Percentiles rank a stretch among this genome's conserved stretches.
Evolutionary conservation across 2,888 invertebrate species (phyloP).

Genomic region (Odontocolon sp.): DNA sequence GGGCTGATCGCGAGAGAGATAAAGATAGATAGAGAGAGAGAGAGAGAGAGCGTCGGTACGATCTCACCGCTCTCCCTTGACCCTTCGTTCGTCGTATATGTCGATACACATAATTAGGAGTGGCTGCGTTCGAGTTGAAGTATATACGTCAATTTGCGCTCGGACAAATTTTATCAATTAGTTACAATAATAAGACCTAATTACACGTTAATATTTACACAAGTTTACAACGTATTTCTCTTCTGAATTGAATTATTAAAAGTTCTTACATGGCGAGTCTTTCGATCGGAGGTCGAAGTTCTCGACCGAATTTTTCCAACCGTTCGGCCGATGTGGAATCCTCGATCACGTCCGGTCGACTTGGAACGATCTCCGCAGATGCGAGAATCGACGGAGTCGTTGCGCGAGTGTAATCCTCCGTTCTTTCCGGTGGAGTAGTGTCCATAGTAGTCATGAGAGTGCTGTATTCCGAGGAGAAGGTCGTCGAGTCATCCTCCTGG

Average conservation of each 20-base stretch:
- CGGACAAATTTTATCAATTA: background rate
- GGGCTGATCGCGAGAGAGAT: conserved; percentile 23
- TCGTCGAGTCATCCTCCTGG: conserved; percentile 77
- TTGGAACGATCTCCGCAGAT: conserved; percentile 66
- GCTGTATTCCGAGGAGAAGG: conserved; percentile 78
- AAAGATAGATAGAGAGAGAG: conserved; percentile 21
- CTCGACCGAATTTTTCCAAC: conserved; percentile 4
- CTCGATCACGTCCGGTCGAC: conserved; percentile 60
- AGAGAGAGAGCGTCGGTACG: conserved; percentile 25
- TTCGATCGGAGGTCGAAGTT: conserved; percentile 24
- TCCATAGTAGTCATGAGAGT: conserved; percentile 80
- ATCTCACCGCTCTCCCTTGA: conserved; percentile 11
- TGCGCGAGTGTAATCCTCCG: conserved; percentile 82
- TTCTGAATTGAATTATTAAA: conserved; percentile 34
- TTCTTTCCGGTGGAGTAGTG: conserved; percentile 84
- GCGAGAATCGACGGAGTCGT: conserved; percentile 76
- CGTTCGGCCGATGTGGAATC: conserved; percentile 52
- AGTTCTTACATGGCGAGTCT: conserved; percentile 65
- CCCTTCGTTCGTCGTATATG: conserved; percentile 28
- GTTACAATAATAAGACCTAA: conserved; percentile 26
- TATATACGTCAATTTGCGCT: background rate
- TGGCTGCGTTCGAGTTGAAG: conserved; percentile 23
- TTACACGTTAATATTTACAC: conserved; percentile 55
- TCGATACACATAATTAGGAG: conserved; percentile 38
- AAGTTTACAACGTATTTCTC: conserved; percentile 44